phyloP scores from a whole-genome alignment of 2,113 vertebrate genomes.

The Fregata magnificens region DNA sequence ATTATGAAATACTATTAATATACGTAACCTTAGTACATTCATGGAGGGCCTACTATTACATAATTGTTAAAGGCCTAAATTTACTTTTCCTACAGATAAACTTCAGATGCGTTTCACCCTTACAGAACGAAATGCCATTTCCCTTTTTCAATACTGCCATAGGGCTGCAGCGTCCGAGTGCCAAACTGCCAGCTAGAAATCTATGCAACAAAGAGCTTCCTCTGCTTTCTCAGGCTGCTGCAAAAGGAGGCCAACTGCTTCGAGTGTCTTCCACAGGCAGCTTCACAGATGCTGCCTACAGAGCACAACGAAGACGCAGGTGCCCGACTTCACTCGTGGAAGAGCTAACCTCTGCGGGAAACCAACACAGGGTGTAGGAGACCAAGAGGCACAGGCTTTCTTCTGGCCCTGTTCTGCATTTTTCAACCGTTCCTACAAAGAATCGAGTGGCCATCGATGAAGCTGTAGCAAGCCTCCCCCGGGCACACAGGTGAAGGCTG shows the following conservation, averaged over 20 bases:
- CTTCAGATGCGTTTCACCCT: background rate
- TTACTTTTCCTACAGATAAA: background rate
- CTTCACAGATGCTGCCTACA: background rate
- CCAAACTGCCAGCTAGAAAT: background rate
- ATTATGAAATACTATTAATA: background rate
- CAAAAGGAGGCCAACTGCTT: background rate
- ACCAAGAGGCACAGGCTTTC: rapidly evolving
- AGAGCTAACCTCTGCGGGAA: background rate
- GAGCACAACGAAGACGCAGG: background rate
- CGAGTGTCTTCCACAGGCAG: background rate
- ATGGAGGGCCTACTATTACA: background rate
- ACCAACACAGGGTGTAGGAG: rapidly evolving
- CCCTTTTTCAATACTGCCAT: rapidly evolving
- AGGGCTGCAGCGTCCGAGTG: background rate
- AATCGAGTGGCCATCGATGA: rapidly evolving
- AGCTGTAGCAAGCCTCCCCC: rapidly evolving
- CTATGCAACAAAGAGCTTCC: background rate
- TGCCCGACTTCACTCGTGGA: rapidly evolving
- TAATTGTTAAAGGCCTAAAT: background rate
- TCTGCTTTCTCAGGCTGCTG: rapidly evolving
- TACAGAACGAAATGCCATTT: background rate
- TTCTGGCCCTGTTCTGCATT: background rate
- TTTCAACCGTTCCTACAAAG: background rate
- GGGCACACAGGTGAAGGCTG: background rate
- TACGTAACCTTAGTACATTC: rapidly evolving